Evolutionary conservation across 37 sponge, comb jelly and placozoan species (phyloP), one percentile per base, ranked within the genome.

Genomic region (Spongilla lacustris): DNA sequence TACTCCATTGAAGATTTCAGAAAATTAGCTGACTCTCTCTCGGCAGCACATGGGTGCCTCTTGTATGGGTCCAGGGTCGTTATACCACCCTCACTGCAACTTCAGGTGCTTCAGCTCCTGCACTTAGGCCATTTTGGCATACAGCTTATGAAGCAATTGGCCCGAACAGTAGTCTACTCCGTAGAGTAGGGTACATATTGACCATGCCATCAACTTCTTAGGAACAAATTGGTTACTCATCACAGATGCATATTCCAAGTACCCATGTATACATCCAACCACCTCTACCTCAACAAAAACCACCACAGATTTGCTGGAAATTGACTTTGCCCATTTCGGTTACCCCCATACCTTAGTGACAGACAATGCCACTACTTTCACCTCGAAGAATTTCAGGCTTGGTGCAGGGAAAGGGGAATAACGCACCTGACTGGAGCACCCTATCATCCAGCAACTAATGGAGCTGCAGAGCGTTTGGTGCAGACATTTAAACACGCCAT

Each of bases 161-260:
- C 87, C 13, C 69, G 81, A 41, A 22, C 58, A 31, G 31, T 73
- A 26, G 87, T 77, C 23, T 86, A 81, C 81, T 86, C 85, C 85
- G 28, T 85, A 78, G 85, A 66, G 37, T 17, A 75, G 85, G 48
- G 23, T 84, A 14, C 85, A 84, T 66, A 76, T 84, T 27, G 85
- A 84, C 30, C 33, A 84, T 74, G 69, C 71, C 13, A 77, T 66
- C 25, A 77, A 77, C 33, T 28, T 74, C 23, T n/a, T 49, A 25
- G 77, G 85, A 21, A 74, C 76, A 48, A 83, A 74, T 74, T 83
- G 67, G 12, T 34, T 85, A 29, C 22, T 85, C n/a, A 58, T 85
- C 22, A 66, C 80, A 22, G 86, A 85, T 33, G 66, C 86, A 68
- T 36, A 37, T 28, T 77, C 77, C 67, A 85, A 85, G 30, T 85